phyloP scores from a whole-genome alignment of 2,113 vertebrate species.

The Diphyllodes magnificus region DNA sequence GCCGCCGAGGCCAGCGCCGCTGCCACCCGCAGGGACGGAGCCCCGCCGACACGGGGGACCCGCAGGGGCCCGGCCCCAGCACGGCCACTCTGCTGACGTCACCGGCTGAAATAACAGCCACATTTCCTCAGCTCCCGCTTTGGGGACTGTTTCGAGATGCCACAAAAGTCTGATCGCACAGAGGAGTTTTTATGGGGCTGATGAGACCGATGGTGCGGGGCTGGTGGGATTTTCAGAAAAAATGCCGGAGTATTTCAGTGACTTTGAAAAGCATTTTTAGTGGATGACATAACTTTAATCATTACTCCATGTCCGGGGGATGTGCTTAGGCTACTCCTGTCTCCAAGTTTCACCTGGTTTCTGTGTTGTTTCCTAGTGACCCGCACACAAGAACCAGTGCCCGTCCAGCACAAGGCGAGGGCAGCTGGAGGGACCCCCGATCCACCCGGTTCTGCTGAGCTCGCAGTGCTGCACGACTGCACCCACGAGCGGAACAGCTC shows the following conservation, averaged over 20 bases:
- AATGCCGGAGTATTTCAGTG: background rate
- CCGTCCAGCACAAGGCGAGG: background rate
- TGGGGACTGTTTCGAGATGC: background rate
- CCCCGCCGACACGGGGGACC: background rate
- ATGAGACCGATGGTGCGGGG: fast-evolving
- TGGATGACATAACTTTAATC: slow-evolving; percentile 10
- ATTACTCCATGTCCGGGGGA: background rate
- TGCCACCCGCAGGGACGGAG: background rate
- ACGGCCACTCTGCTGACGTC: background rate
- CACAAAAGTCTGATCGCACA: fast-evolving
- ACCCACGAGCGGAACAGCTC: fast-evolving
- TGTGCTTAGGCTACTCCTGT: background rate
- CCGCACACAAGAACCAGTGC: fast-evolving
- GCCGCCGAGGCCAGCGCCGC: background rate
- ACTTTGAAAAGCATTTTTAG: slow-evolving; percentile 36
- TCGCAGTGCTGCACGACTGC: background rate
- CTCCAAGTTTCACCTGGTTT: background rate
- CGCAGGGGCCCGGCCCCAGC: background rate
- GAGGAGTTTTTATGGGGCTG: background rate
- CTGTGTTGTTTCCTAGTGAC: background rate
- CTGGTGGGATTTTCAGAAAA: background rate
- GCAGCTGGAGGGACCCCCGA: background rate
- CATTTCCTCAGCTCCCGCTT: background rate
- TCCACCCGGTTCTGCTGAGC: fast-evolving
- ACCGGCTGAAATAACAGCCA: background rate